phyloP scores from a whole-genome alignment of 2,797 vertebrate species.

The Sebastes iracundus region DNA sequence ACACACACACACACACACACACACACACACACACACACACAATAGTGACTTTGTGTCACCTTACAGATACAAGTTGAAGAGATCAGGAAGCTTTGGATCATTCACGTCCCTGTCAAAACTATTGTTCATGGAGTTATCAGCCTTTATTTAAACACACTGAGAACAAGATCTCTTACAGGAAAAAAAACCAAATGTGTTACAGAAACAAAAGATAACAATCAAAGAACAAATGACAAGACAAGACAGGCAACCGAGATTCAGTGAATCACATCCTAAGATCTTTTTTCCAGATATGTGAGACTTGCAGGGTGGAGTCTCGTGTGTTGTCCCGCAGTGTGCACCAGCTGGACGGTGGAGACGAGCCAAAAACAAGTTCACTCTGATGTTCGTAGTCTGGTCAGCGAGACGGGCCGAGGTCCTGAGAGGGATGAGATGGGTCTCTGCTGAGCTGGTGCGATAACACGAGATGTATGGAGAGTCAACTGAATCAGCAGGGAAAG shows the following conservation, averaged over 20 bases:
- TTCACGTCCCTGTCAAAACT: background rate
- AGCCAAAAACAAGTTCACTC: conserved; percentile 20
- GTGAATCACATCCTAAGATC: conserved; percentile 9
- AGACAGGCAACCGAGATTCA: background rate
- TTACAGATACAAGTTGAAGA: background rate
- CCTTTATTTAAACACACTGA: background rate
- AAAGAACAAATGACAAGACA: background rate
- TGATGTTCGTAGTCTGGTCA: background rate
- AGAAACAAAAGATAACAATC: background rate
- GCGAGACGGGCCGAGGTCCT: background rate
- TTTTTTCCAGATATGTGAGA: background rate
- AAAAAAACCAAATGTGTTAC: background rate
- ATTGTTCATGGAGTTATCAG: background rate
- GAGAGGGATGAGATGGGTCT: background rate
- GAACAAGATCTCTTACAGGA: background rate
- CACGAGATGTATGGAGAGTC: background rate
- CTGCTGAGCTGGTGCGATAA: background rate
- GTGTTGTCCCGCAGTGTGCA: background rate
- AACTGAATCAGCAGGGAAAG: background rate
- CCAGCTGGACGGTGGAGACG: conserved; percentile 26
- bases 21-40: background rate
- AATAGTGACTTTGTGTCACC: background rate
- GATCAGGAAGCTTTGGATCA: background rate
- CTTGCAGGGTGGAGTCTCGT: conserved; percentile 23
- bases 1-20: background rate